Conservation (phyloP, 2,888 invertebrate genomes). For the Aspidiotus destructor region DNA sequence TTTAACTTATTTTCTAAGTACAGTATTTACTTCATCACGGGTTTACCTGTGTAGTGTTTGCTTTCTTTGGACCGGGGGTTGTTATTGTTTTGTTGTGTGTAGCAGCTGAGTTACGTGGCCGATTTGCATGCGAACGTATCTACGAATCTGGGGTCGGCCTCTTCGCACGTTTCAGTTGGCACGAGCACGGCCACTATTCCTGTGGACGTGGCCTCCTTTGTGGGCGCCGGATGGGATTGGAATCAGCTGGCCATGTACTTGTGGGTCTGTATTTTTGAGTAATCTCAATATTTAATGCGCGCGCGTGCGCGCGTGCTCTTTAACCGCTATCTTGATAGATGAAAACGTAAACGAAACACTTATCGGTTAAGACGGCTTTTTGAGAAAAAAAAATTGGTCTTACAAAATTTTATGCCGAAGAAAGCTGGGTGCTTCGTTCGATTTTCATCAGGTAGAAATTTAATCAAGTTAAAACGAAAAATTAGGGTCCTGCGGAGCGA, state of each 20-base stretch:
- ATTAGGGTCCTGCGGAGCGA: not conserved
- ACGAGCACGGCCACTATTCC: slow-evolving; percentile 33
- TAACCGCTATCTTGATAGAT: not conserved
- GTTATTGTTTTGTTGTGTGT: slow-evolving; percentile 34
- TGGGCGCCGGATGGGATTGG: slow-evolving; percentile 58
- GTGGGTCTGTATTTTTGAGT: slow-evolving; percentile 47
- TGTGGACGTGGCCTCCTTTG: slow-evolving; percentile 39
- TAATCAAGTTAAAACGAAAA: not conserved
- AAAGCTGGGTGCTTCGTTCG: too few relatives aligned
- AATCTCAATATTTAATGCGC: slow-evolving; percentile 3
- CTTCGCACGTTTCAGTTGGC: slow-evolving; percentile 33
- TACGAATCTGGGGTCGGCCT: slow-evolving; percentile 29
- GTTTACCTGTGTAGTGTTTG: slow-evolving; percentile 24
- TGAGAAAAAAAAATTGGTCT: too few relatives aligned
- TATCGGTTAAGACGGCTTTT: too few relatives aligned
- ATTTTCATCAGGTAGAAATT: too few relatives aligned
- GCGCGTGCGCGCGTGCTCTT: not conserved
- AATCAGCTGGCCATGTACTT: slow-evolving; percentile 63
- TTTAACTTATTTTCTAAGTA: slow-evolving; percentile 10
- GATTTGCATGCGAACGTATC: slow-evolving; percentile 30
- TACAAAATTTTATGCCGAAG: too few relatives aligned
- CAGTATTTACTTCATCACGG: slow-evolving; percentile 7
- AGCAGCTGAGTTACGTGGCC: slow-evolving; percentile 33
- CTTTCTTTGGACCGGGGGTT: slow-evolving; percentile 33
- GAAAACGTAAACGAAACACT: too few relatives aligned